Conservation (phyloP, 2,113 vertebrate species). For the Aspiorhynchus laticeps region DNA sequence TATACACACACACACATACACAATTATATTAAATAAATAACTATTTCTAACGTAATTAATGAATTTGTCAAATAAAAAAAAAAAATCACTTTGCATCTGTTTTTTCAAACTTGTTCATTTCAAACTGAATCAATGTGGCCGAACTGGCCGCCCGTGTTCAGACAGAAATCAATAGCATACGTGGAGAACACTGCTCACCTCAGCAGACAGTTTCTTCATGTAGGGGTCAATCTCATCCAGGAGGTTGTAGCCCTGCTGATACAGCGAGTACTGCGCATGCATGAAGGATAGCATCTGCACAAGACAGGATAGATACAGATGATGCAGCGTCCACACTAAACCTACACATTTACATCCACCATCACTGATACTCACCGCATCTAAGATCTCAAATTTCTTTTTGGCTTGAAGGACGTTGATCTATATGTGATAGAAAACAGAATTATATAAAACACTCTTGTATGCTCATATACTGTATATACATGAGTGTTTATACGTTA, state of each 20-base stretch:
- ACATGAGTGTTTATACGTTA: slow-evolving; percentile 55
- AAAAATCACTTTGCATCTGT: background rate
- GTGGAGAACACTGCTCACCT: slow-evolving; percentile 78
- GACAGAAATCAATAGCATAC: background rate
- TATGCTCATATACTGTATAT: too few relatives aligned
- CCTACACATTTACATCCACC: background rate
- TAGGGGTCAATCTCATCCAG: slow-evolving; percentile 93
- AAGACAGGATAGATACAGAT: background rate
- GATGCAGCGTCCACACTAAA: background rate
- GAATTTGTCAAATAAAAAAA: background rate
- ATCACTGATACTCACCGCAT: slow-evolving; percentile 82
- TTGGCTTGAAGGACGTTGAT: slow-evolving; percentile 97
- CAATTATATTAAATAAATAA: background rate
- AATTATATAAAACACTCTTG: background rate
- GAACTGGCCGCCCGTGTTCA: too few relatives aligned
- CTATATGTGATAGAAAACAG: slow-evolving; percentile 66
- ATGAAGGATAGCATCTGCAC: slow-evolving; percentile 97
- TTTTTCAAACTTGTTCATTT: background rate
- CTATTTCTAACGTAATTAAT: background rate
- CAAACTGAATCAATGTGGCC: background rate
- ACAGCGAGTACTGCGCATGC: slow-evolving; percentile 95
- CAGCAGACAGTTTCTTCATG: slow-evolving; percentile 93
- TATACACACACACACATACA: too few relatives aligned
- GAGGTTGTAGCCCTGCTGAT: slow-evolving; percentile 93
- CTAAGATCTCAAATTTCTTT: slow-evolving; percentile 98